Evolutionary conservation across 2,797 vertebrate genomes (phyloP), one percentile per base, ranked within the genome.

Genomic region (Xiphorhynchus erythropygius): DNA sequence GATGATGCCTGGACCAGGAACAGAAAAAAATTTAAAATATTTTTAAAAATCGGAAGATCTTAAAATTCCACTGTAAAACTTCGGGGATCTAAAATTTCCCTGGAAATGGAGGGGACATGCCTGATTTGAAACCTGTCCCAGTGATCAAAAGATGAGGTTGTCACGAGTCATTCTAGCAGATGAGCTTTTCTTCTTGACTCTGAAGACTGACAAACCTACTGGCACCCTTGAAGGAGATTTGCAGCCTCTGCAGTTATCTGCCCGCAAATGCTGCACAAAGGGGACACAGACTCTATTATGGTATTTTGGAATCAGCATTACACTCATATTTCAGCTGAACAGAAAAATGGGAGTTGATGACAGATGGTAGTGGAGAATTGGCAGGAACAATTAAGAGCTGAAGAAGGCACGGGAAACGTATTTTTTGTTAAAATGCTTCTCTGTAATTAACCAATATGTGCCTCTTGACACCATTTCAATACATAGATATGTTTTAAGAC

Each of bases 331-430:
- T 96, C 91, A 96, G 67, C 79, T 81, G 60, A 91, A 88, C 69
- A 93, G 82, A 91, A 93, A 94, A 96, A 92, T 71, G 57, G 62
- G 87, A 84, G 65, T 73, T 96, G 86, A 69, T 90, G 89, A 96
- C 94, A 97, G 94, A 96, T 95, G 94, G 92, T 69, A 86, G 79
- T 8, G 4, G 41, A 86, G 91, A 96, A 96, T 95, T 97, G 95
- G 94, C 94, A 96, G 89, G 76, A 95, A 63, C 69, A 93, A 95
- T 91, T 89, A 93, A 91, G 62, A 92, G 50, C 83, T 79, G 59
- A 91, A 94, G 89, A 91, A 92, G 80, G 87, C 47, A 91, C 2
- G 22, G 71, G 78, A 90, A 90, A 92, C 64, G 25, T 57, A 77
- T 91, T 85, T 96, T 96, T 96, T 85, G 64, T 91, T 94, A 86